Evolutionary conservation across 2,888 invertebrate genomes (phyloP).

Genomic region (Leptinotarsa juncta): DNA sequence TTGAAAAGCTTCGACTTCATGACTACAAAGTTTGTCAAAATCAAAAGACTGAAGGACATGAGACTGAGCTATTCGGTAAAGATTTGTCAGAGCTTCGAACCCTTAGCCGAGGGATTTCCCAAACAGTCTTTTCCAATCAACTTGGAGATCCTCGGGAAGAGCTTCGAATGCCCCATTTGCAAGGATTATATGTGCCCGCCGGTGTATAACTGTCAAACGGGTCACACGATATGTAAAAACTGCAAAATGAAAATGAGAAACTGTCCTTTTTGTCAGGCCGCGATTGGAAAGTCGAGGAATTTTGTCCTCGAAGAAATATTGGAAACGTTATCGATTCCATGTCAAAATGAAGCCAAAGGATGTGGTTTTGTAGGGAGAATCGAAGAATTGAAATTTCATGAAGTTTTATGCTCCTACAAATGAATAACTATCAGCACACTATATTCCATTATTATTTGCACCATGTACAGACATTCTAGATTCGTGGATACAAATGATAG

Average conservation of each 20-base stretch:
- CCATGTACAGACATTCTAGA: no score
- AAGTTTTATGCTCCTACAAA: slow-evolving; percentile 38
- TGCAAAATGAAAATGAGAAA: slow-evolving; percentile 50
- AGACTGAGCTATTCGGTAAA: slow-evolving; percentile 36
- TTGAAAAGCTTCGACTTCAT: slow-evolving; percentile 39
- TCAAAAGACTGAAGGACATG: slow-evolving; percentile 32
- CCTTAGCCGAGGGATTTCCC: background rate
- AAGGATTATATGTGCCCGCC: slow-evolving; percentile 58
- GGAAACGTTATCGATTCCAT: slow-evolving; percentile 51
- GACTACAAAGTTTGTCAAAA: slow-evolving; percentile 36
- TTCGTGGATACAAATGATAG: no score
- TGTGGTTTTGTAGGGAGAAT: slow-evolving; percentile 48
- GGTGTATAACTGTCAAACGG: slow-evolving; percentile 56
- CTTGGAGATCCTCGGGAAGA: slow-evolving; percentile 30
- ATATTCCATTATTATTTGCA: no score
- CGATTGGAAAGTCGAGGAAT: slow-evolving; percentile 54
- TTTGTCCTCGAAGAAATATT: slow-evolving; percentile 55
- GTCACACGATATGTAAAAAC: slow-evolving; percentile 56
- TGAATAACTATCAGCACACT: background rate
- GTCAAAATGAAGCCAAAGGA: slow-evolving; percentile 51
- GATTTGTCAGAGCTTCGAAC: slow-evolving; percentile 7
- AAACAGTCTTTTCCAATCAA: slow-evolving; percentile 8
- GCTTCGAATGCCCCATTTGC: slow-evolving; percentile 59
- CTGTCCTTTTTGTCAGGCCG: slow-evolving; percentile 55
- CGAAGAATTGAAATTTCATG: slow-evolving; percentile 43